Evolutionary conservation across 2,113 vertebrate species (phyloP).

Genomic region (Malurus alboscapulatus): DNA sequence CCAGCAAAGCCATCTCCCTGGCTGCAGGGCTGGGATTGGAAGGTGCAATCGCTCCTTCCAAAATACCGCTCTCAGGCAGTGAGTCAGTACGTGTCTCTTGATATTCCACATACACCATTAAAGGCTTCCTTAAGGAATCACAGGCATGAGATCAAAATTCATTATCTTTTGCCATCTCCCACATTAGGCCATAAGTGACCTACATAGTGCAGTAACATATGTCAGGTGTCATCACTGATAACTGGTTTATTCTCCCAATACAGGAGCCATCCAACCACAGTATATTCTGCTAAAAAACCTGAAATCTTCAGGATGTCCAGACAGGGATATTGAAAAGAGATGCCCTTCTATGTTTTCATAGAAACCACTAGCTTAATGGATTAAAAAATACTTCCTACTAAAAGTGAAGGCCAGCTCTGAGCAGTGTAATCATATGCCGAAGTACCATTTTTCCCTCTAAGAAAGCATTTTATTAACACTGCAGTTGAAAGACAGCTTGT

Average conservation of each 20-base stretch:
- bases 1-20: not conserved
- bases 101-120: not conserved
- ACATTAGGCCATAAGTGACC: slow-evolving; percentile 13
- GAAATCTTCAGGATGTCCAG: not conserved
- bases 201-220: slow-evolving; percentile 25
- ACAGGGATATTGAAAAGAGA: not conserved
- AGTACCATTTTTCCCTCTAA: not conserved
- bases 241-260: not conserved
- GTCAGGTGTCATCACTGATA: slow-evolving; percentile 27
- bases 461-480: not conserved
- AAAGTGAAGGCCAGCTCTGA: not conserved
- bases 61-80: not conserved
- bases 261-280: not conserved
- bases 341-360: not conserved
- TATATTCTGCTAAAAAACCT: not conserved
- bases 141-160: slow-evolving; percentile 37
- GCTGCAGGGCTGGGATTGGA: not conserved
- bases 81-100: not conserved
- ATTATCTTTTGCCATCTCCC: slow-evolving; percentile 34
- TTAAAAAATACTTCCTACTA: not conserved
- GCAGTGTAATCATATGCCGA: not conserved
- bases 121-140: slow-evolving; percentile 18
- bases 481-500: not conserved
- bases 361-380: not conserved
- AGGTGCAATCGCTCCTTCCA: not conserved